Base-by-base conservation (phyloP, 2,888 invertebrate species). In the Meghimatium bilineatum region DNA sequence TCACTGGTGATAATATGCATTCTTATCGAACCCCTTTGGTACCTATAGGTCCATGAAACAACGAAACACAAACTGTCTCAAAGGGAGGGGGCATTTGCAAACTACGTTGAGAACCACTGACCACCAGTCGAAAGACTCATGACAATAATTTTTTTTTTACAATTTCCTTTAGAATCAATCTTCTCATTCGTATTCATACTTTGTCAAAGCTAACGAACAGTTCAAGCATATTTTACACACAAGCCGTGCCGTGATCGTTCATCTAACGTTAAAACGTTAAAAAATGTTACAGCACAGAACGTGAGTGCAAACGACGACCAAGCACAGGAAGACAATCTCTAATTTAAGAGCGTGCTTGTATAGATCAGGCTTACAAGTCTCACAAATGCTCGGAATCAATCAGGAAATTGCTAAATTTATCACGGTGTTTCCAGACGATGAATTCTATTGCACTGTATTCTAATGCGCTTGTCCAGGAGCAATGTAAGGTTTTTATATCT, bases 351-450 rank as follows among this genome's bases (percentile, higher is more conserved):
- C 26, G 72, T n/a, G 49, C 23, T n/a, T 49, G 29, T 49, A 74
- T 3, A 44, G 44, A 10, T 29, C 12, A 49, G 72, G 29, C 49
- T 74, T 74, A 71, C 38, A 71, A 23, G 71, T 29, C 71, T 26
- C n/a, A 29, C 72, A n/a, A 29, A n/a, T 74, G 72, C 17, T 74
- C 29, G 2, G 49, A 74, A 49, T 49, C 72, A 74, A 74, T 74
- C 72, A 29, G 29, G 72, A 74, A 74, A 74, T 74, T 44, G 71
- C n/a, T 38, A 74, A 49, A 74, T 74, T 49, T 5, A 74, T 74
- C 20, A 74, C 14, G 72, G 14, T 74, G 44, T 74, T 49, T 17
- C 0, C 12, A 29, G 29, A 29, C 44, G 49, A 49, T 44, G 72
- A 74, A 74, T 74, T 74, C 44, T 49, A 49, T 49, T n/a, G n/a